These are phyloP conservation scores for Cantharis rustica DNA, from an alignment of 2,888 invertebrate genomes.

Conservation along the genomic window DNA sequence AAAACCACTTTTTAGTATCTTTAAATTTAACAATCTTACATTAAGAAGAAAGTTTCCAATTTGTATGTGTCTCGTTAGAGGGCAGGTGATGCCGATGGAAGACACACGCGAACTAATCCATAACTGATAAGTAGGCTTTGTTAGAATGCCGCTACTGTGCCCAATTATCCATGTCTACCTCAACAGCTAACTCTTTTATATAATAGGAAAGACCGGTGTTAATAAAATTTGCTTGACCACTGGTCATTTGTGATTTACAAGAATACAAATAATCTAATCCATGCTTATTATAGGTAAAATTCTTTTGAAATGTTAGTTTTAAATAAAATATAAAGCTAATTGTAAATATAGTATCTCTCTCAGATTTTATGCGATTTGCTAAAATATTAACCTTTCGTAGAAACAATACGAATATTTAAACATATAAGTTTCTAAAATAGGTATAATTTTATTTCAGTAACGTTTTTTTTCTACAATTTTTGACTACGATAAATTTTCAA, in stretches of 20 bases:
- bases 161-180: constrained; percentile 35
- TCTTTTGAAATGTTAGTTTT: neutral
- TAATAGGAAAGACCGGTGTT: constrained; percentile 24
- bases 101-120: constrained; percentile 49
- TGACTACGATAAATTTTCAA: no score
- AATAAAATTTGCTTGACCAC: constrained; percentile 21
- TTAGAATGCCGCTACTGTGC: constrained; percentile 34
- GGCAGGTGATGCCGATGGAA: constrained; percentile 41
- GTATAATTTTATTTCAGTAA: no score
- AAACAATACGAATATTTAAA: neutral
- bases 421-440: no score
- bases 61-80: constrained; percentile 40
- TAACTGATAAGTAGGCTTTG: constrained; percentile 46
- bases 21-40: neutral
- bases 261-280: neutral
- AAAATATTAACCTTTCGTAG: neutral
- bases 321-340: neutral
- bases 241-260: constrained; percentile 3
- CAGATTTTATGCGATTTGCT: neutral
- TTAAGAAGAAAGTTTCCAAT: constrained; percentile 36
- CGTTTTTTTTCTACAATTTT: no score
- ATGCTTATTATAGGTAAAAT: neutral
- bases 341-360: neutral
- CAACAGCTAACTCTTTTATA: constrained; percentile 32
- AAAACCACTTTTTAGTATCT: constrained; percentile 19